These are phyloP conservation scores for Sebastes paucispinis DNA, from an alignment of 2,797 vertebrate genomes.

Conservation along the genomic window DNA sequence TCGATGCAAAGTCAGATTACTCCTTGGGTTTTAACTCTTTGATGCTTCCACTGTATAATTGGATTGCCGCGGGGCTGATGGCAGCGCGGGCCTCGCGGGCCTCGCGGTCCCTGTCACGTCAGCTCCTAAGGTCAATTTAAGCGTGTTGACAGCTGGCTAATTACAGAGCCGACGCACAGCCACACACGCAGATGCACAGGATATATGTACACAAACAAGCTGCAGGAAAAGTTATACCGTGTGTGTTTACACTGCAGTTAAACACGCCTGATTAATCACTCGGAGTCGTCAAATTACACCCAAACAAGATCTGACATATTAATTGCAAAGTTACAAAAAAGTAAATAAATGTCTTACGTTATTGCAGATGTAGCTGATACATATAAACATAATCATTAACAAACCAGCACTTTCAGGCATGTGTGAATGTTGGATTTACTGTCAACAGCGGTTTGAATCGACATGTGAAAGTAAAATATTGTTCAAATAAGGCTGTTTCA, in stretches of 20 bases:
- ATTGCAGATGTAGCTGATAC: not conserved
- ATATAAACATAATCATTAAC: not conserved
- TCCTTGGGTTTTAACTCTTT: conserved; percentile 14
- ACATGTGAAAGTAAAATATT: not conserved
- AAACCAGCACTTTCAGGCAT: not conserved
- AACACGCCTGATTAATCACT: conserved; percentile 50
- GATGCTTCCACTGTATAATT: conserved; percentile 35
- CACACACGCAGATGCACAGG: not conserved
- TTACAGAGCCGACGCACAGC: conserved; percentile 39
- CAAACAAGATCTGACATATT: conserved; percentile 29
- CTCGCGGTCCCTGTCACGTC: conserved; percentile 25
- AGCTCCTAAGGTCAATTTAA: conserved; percentile 42
- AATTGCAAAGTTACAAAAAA: conserved; percentile 25
- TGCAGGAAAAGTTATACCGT: not conserved
- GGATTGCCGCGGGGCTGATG: conserved; percentile 17
- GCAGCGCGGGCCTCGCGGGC: not conserved
- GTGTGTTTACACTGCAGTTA: conserved; percentile 42
- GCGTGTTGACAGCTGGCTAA: conserved; percentile 61
- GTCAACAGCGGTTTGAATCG: not conserved
- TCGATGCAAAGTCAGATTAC: conserved; percentile 11
- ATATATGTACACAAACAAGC: not conserved
- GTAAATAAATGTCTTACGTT: conserved; percentile 11
- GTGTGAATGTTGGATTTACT: not conserved
- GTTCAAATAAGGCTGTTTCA: not conserved
- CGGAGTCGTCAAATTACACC: conserved; percentile 22